Evolutionary conservation across 2,113 vertebrate species (phyloP).

Genomic region (Haemorhous mexicanus): DNA sequence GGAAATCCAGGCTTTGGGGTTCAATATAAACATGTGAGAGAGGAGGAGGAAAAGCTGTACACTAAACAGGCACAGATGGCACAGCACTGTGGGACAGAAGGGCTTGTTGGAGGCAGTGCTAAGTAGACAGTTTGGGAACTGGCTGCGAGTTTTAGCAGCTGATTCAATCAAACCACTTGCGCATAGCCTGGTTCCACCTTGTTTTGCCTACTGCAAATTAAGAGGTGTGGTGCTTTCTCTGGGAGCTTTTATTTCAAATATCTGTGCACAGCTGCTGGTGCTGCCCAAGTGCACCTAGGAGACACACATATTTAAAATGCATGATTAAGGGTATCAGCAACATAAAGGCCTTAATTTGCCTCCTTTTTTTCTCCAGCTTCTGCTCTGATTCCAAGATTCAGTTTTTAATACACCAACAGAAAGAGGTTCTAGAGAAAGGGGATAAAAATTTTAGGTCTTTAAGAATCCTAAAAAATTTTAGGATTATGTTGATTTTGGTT

Average conservation of each 20-base stretch:
- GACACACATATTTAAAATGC: not conserved
- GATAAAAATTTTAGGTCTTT: not conserved
- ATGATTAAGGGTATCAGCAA: not conserved
- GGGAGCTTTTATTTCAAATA: not conserved
- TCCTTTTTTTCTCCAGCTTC: not conserved
- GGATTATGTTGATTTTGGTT: not conserved
- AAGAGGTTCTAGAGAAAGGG: not conserved
- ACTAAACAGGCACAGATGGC: slow-evolving; percentile 44
- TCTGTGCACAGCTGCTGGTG: not conserved
- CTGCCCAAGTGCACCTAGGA: rapidly evolving
- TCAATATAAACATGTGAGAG: not conserved
- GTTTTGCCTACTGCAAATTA: not conserved
- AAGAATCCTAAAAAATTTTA: too few species aligned
- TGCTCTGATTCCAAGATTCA: not conserved
- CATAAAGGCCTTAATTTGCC: not conserved
- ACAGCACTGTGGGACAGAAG: slow-evolving; percentile 17
- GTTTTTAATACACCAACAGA: not conserved
- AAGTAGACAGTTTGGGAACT: slow-evolving; percentile 58
- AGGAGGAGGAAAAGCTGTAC: slow-evolving; percentile 39
- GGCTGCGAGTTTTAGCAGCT: slow-evolving; percentile 54
- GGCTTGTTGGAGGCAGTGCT: slow-evolving; percentile 36
- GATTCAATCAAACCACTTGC: slow-evolving; percentile 45
- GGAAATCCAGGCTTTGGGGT: not conserved
- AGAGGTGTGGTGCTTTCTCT: not conserved
- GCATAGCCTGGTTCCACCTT: not conserved